Base-by-base conservation (phyloP, 2,888 invertebrate species). In the Eupelmus urozonus region DNA sequence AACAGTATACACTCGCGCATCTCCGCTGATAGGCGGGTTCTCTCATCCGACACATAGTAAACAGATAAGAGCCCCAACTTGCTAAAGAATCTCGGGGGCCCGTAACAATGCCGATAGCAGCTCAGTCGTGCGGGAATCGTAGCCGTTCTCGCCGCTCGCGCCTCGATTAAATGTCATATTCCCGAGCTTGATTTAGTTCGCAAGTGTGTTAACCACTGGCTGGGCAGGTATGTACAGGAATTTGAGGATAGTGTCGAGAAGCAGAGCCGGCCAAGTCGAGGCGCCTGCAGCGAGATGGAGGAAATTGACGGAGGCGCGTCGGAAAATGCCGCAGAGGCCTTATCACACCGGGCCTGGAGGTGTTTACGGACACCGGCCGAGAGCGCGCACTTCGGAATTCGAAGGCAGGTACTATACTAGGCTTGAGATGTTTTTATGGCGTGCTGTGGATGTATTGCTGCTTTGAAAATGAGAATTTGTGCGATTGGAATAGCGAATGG, bases 301-400 rank as follows among this genome's bases (percentile, higher is more conserved):
- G 11, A 55, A 29, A 7, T 34, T 66, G 5, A 20, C 3, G 1
- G 25, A 63, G 13, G 18, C 16, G 25, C 45, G 60, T 7, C 51
- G 76, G 13, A 81, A 66, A 72, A 69, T 18, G 89, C 89, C 20
- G 89, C 90, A 69, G 89, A 91, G 84, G 88, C 90, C 75, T 88
- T 93, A 93, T 84, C 92, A 93, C 85, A 92, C 92, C 81, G 81
- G 87, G 87, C 76, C 57, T 2, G 77, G 92, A 67, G n/a, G n/a
- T n/a, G 92, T 93, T 84, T 93, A 93, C 87, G 93, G 93, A 45
- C 92, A 93, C 90, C 92, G 91, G 81, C 55, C 34, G 9, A 84
- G 62, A 20, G 42, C 81, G n/a, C n/a, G n/a, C n/a, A n/a, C n/a
- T n/a, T n/a, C n/a, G n/a, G n/a, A n/a, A n/a, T 88, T 84, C 78